Base-by-base conservation (phyloP, 2,113 vertebrate species). In the Perognathus longimembris region DNA sequence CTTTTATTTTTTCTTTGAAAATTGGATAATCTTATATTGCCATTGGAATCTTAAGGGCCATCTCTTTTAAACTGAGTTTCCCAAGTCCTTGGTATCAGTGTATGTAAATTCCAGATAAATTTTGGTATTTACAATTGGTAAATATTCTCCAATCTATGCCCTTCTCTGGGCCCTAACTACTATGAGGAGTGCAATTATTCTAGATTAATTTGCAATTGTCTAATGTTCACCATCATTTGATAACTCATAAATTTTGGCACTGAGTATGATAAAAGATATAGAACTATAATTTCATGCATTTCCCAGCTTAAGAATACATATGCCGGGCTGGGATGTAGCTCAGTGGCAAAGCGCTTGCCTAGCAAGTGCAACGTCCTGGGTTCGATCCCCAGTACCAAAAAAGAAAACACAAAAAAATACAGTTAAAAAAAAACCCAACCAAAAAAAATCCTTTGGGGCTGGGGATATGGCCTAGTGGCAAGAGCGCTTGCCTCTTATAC, bases 71-170 rank as follows among this genome's bases (percentile, higher is more conserved):
- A 94, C 99, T 99, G 0, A 99, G 99, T 97, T 99, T 99, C 97
- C 99, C 99, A 64, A n/a, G n/a, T 99, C 99, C 98, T 99, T 97
- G 69, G 99, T 99, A 98, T 99, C 99, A 83, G 99, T 99, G 94
- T 99, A 99, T 99, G 98, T 99, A 99, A 98, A 99, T 99, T 95
- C 99, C 98, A 93, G 99, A 99, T 93, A 99, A 98, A 97, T 99
- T 99, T 20, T 99, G 97, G 99, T 99, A 98, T 99, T 99, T 97
- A 99, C 99, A 96, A 99, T 1, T 38, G 21, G 7, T 38, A 17
- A 21, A 14, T 71, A 12, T 71, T 71, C 11, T 22, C 42, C n/a
- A 59, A 71, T 73, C 10, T 54, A 24, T 30, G 15, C 50, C 15
- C 15, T 14, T 54, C 50, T 54, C 50, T 54, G 10, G 42, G 9